Evolutionary conservation across 2,113 vertebrate species (phyloP), one percentile per base, ranked within the genome.

Genomic region (Recurvirostra avosetta): DNA sequence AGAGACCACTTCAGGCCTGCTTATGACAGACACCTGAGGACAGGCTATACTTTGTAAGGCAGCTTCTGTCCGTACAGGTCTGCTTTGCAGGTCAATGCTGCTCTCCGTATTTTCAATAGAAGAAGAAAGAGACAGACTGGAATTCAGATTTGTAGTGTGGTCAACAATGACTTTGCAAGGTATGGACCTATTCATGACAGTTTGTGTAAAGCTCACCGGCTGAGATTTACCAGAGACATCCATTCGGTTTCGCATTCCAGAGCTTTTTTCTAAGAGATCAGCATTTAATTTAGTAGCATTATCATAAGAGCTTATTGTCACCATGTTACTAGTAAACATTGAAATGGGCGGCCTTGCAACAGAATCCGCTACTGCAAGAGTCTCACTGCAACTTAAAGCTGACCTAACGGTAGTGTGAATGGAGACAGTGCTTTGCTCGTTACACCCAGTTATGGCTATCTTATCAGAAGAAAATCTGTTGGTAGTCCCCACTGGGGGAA

Each of bases 101-200:
- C 65, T 97, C 86, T 98, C 98, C 29, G 92, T 7, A 3, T 94
- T 98, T 92, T 98, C 98, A 41, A 96, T 32, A 86, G 97, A 97
- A 82, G 98, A 92, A 34, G 98, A 92, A 86, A 98, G 97, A 6
- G 98, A 98, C 73, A 98, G 84, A 49, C 91, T 97, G 87, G 98
- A 98, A 94, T 98, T 98, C 90, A 98, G 95, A 26, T 98, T 98
- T 7, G 98, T 97, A 81, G 98, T 98, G 96, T 99, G 98, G 92
- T 99, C 98, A 30, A 99, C 98, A 61, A 99, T 99, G 91, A 99
- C 98, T 96, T 99, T 99, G 80, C 98, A 99, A 11, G 98, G 98
- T 72, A 99, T 99, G 6, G 98, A 98, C 94, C 98, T 97, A 81
- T 99, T 99, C 88, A 97, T 53, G 84, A 97, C 92, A 86, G 98